Conservation (phyloP, 2,888 invertebrate genomes). For the Cenopis cana region DNA sequence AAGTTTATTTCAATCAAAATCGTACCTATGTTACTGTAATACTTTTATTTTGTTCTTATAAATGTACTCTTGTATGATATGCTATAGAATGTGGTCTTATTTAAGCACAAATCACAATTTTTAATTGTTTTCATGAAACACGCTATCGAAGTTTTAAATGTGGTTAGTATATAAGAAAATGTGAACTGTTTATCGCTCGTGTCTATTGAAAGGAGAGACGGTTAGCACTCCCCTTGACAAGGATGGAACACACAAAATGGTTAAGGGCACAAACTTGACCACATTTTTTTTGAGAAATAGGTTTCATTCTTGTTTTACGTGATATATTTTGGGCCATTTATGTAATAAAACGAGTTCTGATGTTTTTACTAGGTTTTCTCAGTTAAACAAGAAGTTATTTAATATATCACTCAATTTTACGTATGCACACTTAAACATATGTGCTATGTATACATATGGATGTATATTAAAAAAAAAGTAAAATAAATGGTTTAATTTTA, state of each 20-base stretch:
- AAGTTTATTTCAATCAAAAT: neutral
- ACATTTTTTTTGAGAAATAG: constrained; percentile 49
- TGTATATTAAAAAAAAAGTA: no score
- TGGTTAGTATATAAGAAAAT: constrained; percentile 51
- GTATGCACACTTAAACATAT: no score
- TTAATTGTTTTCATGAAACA: constrained; percentile 42
- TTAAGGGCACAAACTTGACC: constrained; percentile 55
- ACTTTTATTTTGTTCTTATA: neutral
- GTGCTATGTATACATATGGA: no score
- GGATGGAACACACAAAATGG: constrained; percentile 87
- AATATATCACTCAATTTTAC: no score
- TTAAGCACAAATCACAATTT: neutral
- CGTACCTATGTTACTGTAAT: neutral
- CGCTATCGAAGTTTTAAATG: constrained; percentile 48
- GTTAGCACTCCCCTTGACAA: constrained; percentile 99
- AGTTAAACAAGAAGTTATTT: no score
- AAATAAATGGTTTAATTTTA: no score
- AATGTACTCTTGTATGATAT: neutral
- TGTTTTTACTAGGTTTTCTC: no score
- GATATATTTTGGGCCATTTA: no score
- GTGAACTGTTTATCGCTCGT: constrained; percentile 69
- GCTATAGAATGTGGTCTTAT: neutral
- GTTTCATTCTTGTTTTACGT: neutral
- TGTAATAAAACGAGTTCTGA: no score
- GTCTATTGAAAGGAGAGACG: constrained; percentile 99